Evolutionary conservation across 2,888 invertebrate genomes (phyloP).

Genomic region (Drosophila infuscata): DNA sequence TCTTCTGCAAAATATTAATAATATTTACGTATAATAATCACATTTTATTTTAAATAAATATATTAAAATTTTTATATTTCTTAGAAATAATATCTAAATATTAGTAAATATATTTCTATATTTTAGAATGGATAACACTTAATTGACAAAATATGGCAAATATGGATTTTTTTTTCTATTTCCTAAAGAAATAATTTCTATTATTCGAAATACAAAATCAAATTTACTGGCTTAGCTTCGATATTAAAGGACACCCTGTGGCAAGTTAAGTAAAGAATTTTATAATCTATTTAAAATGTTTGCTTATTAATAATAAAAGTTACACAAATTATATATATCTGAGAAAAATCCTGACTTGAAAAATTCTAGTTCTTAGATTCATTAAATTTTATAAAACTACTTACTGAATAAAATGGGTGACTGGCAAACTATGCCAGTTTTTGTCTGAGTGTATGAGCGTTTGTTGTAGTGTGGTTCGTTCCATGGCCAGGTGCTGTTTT

Average conservation of each 20-base stretch:
- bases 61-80: not conserved
- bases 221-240: not conserved
- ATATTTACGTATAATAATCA: not conserved
- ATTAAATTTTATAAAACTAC: not conserved
- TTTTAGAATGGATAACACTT: not conserved
- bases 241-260: not conserved
- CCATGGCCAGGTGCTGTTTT: conserved; percentile 45
- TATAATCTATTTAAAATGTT: not conserved
- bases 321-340: too few relatives aligned
- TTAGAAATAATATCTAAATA: not conserved
- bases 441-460: conserved; percentile 16
- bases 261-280: not conserved
- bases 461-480: conserved; percentile 35
- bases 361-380: not conserved
- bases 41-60: not conserved
- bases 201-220: not conserved
- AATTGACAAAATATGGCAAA: not conserved
- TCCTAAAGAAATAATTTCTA: not conserved
- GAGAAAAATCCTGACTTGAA: not conserved
- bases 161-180: not conserved
- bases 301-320: not conserved
- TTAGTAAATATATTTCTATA: not conserved
- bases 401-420: not conserved
- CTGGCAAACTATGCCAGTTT: not conserved
- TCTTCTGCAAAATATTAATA: not conserved